Conservation (phyloP, 2,797 vertebrate species). For the Gymnothorax reevesii region DNA sequence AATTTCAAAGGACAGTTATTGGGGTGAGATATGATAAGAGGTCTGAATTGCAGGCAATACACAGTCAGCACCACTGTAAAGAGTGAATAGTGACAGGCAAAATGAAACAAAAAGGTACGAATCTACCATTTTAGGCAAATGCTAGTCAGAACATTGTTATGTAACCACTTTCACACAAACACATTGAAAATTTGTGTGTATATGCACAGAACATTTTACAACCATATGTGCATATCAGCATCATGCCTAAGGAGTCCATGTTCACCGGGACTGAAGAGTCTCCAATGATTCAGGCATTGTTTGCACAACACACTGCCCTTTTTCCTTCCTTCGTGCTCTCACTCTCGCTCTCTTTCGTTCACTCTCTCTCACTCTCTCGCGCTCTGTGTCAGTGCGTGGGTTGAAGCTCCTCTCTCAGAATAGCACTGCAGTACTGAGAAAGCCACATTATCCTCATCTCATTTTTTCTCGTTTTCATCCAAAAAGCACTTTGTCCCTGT, state of each 20-base stretch:
- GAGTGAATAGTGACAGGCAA: neutral
- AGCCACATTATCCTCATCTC: constrained; percentile 24
- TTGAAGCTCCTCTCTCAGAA: constrained; percentile 60
- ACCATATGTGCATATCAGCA: neutral
- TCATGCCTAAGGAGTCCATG: neutral
- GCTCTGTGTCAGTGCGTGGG: constrained; percentile 58
- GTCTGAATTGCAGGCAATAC: neutral
- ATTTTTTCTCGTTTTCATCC: neutral
- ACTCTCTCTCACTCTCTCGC: constrained; percentile 23
- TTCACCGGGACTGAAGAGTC: constrained; percentile 44
- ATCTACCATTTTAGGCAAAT: neutral
- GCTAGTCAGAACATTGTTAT: neutral
- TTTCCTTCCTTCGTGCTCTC: constrained; percentile 15
- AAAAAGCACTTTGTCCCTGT: neutral
- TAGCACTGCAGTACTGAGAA: constrained; percentile 58
- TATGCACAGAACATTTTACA: neutral
- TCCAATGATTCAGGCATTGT: constrained; percentile 43
- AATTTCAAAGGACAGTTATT: neutral
- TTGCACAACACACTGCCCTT: constrained; percentile 38
- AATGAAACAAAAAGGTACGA: neutral
- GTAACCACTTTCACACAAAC: neutral
- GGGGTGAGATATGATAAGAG: neutral
- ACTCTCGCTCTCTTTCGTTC: constrained; percentile 34
- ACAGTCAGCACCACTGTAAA: neutral
- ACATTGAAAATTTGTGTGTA: neutral